A percentile compares a stretch with the other conserved stretches of the same genome.
These are phyloP conservation scores for Pseudorhiza aurosa DNA, from an alignment of 30 jellyfish, hydroid and myxozoan genomes.

Conservation along the genomic window DNA sequence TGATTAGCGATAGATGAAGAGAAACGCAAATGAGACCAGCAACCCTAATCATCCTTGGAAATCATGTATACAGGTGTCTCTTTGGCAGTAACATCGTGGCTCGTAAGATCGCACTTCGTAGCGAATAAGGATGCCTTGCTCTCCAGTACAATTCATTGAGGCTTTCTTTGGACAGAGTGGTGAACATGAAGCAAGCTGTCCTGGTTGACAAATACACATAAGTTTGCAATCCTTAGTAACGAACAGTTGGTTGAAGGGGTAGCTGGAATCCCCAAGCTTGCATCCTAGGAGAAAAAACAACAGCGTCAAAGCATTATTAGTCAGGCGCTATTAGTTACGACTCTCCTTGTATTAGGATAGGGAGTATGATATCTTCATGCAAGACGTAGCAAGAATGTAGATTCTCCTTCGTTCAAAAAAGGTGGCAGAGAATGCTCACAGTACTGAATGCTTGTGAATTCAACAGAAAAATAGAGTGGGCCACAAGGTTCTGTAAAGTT, in stretches of 20 bases:
- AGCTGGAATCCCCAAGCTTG: conserved; percentile 12
- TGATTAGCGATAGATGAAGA: too few relatives aligned
- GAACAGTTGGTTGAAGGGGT: conserved; percentile 40
- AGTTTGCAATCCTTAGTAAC: conserved; percentile 49
- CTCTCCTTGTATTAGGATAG: too few relatives aligned
- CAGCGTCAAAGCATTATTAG: too few relatives aligned
- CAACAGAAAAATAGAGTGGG: too few relatives aligned
- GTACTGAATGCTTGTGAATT: too few relatives aligned
- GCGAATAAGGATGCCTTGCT: conserved; percentile 17
- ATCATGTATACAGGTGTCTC: conserved; percentile 40
- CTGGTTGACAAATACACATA: conserved; percentile 50
- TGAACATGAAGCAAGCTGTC: conserved; percentile 29
- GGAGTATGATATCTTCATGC: too few relatives aligned
- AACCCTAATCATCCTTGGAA: not conserved
- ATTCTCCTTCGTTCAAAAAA: too few relatives aligned
- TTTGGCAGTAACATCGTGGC: conserved; percentile 46
- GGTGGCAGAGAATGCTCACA: too few relatives aligned
- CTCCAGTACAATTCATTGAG: conserved; percentile 18
- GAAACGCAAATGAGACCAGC: too few relatives aligned
- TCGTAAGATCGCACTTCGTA: conserved; percentile 49
- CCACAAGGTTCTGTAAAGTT: too few relatives aligned
- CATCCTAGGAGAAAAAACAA: conserved; percentile 26
- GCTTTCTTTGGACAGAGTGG: conserved; percentile 32
- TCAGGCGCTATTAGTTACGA: too few relatives aligned
- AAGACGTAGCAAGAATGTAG: too few relatives aligned